Evolutionary conservation across 2,888 invertebrate genomes (phyloP), one percentile per base, ranked within the genome.

Genomic region (Neoaliturus tenellus): DNA sequence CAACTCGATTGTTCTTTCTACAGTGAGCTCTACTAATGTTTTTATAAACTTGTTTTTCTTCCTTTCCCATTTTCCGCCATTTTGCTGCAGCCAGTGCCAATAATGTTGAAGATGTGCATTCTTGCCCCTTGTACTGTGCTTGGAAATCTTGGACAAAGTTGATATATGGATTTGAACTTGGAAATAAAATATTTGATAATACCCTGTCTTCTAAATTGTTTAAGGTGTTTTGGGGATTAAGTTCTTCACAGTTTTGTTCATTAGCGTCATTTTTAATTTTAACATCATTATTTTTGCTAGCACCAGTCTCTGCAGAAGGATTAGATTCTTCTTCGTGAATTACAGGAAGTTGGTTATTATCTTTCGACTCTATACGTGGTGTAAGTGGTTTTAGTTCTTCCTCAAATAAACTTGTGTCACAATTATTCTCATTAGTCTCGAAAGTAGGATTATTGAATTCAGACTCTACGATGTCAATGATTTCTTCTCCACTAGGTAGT

Each of bases 91-190:
- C 78, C 2, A 23, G 44, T 14, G 75, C 75, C 6, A 41, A 14
- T 17, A 75, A 28, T 23, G 20, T 28, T 12, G 75, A 25, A 12
- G 41, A 0, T 23, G 75, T 75, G 0, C 44, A 44, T 44, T 41
- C 75, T 3, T 75, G 39, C 14, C 48, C 44, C 48, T 41, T 48
- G 17, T 44, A 44, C 20, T 75, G 44, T 10, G 75, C 75, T 20
- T 25, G 20, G 48, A 75, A 75, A 48, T 75, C 75, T 28, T 75
- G 75, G 4, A 75, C 28, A 23, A 75, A 75, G 28, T 75, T 75
- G 12, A 75, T 44, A 39, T 75, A 75, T 14, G 75, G 75, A 28
- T 80, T 39, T n/a, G 67, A 23, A 25, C 25, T 82, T 31, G 75
- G 75, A 17, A 75, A 25, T 0, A 48, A 48, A 35, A 75, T 17